Evolutionary conservation across 1,140 invertebrate genomes (phyloP), one percentile per base, ranked within the genome.

Genomic region (Temnothorax nylanderi): DNA sequence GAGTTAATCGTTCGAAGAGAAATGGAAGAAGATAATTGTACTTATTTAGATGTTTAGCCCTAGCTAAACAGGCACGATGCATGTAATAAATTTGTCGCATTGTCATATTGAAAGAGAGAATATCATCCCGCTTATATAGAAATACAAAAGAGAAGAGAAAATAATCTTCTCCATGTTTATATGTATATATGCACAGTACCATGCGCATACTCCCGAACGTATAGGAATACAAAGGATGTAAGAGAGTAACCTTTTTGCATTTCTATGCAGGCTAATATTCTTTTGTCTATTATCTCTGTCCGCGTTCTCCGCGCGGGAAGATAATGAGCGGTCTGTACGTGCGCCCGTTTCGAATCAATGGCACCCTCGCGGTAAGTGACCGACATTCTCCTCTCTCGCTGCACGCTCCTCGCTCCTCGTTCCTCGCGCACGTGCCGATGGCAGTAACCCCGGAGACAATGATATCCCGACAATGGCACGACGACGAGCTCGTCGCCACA

Each of bases 401-500:
- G 62, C 34, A n/a, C 18, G 11, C 26, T 26, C 26, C 26, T 26
- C 26, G 51, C 87, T 87, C 26, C 26, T 26, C 26, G 51, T 84
- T 87, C 26, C 26, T 26, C 26, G 26, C 89, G 89, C 89, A 90
- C 89, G 89, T 90, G 89, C 89, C 88, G 89, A 90, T 88, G 89
- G 86, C 89, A 85, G 89, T 90, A 90, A 90, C 88, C 89, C 89
- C 89, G 88, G 78, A 90, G 89, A 90, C 89, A 90, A 90, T 90
- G 89, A 90, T 85, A 85, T 69, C 88, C 78, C 88, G 88, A 60
- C 88, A 75, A 89, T 85, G 74, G 86, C 62, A 74, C 87, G 88
- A 51, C 88, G 87, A 87, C 89, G 88, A 87, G 89, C 80, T 76
- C 84, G 89, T 77, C 85, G 89, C 80, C 86, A 65, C 88, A 90